Conservation (phyloP, 2,113 vertebrate species). For the Thalassoma bifasciatum region DNA sequence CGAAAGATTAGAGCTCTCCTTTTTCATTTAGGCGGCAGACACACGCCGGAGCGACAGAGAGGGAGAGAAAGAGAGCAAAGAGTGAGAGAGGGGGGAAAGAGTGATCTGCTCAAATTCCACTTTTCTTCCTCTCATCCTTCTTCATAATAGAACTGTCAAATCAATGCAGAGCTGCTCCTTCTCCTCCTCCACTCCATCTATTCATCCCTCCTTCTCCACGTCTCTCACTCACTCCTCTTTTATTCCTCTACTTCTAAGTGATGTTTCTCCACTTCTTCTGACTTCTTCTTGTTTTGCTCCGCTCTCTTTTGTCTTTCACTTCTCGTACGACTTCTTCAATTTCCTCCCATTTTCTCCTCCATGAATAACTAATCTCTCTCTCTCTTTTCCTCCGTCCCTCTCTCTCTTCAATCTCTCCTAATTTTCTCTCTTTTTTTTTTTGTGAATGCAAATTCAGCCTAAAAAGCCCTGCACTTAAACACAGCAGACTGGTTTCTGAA, state of each 20-base stretch:
- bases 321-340: too few relatives aligned
- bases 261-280: background rate
- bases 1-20: constrained; percentile 44
- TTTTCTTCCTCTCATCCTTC: constrained; percentile 59
- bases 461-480: constrained; percentile 18
- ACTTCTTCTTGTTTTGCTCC: background rate
- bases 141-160: constrained; percentile 71
- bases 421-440: constrained; percentile 7
- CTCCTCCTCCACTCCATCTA: constrained; percentile 13
- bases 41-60: constrained; percentile 14
- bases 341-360: background rate
- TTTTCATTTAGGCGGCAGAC: constrained; percentile 49
- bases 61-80: background rate
- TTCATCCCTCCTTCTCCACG: constrained; percentile 3
- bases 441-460: constrained; percentile 10
- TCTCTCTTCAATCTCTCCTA: constrained; percentile 1
- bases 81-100: constrained; percentile 9
- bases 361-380: background rate
- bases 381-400: background rate
- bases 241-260: background rate
- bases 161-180: constrained; percentile 49
- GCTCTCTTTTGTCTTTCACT: too few relatives aligned
- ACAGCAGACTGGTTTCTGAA: background rate
- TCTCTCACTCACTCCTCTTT: background rate
- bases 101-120: constrained; percentile 50